These are phyloP conservation scores for Characodon lateralis DNA, from an alignment of 2,797 vertebrate genomes.

Conservation along the genomic window DNA sequence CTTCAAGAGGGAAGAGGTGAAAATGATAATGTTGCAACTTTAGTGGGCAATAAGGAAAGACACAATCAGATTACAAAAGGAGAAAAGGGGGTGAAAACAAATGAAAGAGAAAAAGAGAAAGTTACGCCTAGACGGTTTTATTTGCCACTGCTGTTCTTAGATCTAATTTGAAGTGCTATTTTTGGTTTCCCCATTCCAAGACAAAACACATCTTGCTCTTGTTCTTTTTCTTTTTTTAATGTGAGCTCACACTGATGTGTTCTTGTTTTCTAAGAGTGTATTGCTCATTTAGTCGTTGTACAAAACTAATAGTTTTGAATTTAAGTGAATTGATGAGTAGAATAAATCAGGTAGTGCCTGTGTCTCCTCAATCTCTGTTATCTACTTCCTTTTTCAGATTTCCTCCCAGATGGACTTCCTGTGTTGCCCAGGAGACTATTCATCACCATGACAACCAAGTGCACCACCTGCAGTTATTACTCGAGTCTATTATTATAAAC, in stretches of 20 bases:
- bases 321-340: slow-evolving; percentile 62
- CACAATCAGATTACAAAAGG: background rate
- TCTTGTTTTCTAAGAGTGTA: slow-evolving; percentile 43
- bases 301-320: slow-evolving; percentile 41
- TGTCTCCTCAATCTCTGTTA: slow-evolving; percentile 64
- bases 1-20: slow-evolving; percentile 14
- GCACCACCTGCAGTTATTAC: slow-evolving; percentile 70
- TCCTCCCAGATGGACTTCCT: slow-evolving; percentile 75
- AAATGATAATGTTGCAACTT: background rate
- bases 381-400: slow-evolving; percentile 73
- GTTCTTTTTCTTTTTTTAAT: slow-evolving; percentile 24
- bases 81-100: background rate
- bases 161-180: slow-evolving; percentile 46
- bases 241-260: slow-evolving; percentile 25
- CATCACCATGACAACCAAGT: slow-evolving; percentile 77
- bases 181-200: slow-evolving; percentile 42
- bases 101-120: slow-evolving; percentile 14
- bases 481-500: slow-evolving; percentile 62
- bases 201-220: slow-evolving; percentile 30
- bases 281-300: slow-evolving; percentile 34
- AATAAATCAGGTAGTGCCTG: slow-evolving; percentile 61
- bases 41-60: background rate
- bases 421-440: slow-evolving; percentile 76
- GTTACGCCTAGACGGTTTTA: slow-evolving; percentile 29
- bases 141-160: slow-evolving; percentile 23